Conservation (phyloP, 1,140 invertebrate genomes). For the Octopus sinensis region DNA sequence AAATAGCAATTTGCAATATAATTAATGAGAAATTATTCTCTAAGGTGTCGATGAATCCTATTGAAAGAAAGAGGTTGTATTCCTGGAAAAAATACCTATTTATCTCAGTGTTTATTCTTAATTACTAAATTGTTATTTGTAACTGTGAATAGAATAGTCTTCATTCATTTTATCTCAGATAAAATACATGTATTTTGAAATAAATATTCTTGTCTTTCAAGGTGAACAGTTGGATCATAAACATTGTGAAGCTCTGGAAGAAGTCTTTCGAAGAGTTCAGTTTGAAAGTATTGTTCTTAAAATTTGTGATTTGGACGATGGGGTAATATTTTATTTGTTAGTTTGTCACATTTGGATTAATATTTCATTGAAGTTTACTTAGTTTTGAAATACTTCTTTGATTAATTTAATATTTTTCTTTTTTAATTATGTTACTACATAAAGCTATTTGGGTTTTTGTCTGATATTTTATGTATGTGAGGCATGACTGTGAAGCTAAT, state of each 20-base stretch:
- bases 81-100: neutral
- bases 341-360: neutral
- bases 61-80: neutral
- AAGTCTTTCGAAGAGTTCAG: conserved; percentile 73
- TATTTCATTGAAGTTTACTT: neutral
- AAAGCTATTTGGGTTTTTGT: neutral
- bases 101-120: neutral
- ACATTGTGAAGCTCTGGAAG: conserved; percentile 72
- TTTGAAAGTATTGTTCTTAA: conserved; percentile 71
- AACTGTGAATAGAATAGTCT: neutral
- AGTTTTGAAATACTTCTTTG: neutral
- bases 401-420: neutral
- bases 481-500: too few relatives aligned
- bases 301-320: conserved; percentile 69
- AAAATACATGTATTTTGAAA: neutral
- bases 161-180: neutral
- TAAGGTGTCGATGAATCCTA: neutral
- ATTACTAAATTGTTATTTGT: neutral
- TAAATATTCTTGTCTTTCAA: conserved; percentile 30
- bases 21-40: neutral
- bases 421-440: neutral
- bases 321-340: conserved; percentile 57
- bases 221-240: conserved; percentile 62
- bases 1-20: too few relatives aligned
- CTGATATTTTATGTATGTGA: neutral